Conservation (phyloP, 2,797 vertebrate species). For the Danio kyathit region DNA sequence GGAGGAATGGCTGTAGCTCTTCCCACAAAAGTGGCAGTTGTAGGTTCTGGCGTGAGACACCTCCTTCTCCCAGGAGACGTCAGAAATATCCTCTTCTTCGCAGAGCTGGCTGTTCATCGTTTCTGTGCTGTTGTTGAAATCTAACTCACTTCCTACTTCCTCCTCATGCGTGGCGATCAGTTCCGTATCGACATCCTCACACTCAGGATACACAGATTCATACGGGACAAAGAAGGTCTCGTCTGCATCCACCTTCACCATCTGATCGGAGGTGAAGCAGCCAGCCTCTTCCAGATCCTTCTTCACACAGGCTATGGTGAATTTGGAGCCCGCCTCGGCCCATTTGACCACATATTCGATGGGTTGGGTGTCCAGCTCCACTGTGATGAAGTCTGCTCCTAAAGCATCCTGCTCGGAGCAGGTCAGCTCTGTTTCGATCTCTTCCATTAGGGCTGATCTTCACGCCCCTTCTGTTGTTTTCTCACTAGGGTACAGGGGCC, state of each 20-base stretch:
- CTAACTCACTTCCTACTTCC: constrained; percentile 77
- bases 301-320: constrained; percentile 82
- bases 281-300: constrained; percentile 74
- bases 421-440: constrained; percentile 75
- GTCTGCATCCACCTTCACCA: constrained; percentile 73
- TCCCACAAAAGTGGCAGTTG: constrained; percentile 80
- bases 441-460: constrained; percentile 70
- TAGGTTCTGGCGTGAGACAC: constrained; percentile 70
- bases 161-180: constrained; percentile 68
- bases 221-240: constrained; percentile 79
- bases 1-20: constrained; percentile 82
- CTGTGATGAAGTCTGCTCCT: constrained; percentile 82
- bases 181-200: constrained; percentile 70
- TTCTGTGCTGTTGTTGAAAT: constrained; percentile 71
- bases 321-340: constrained; percentile 80
- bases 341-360: constrained; percentile 84
- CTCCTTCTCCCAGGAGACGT: constrained; percentile 67
- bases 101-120: constrained; percentile 69
- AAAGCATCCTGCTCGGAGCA: constrained; percentile 77
- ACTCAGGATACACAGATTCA: constrained; percentile 78
- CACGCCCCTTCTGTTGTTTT: constrained; percentile 10
- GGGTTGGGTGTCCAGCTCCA: constrained; percentile 82
- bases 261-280: constrained; percentile 67
- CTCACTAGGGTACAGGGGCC: neutral
- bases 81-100: constrained; percentile 57